Percentiles rank a stretch among this genome's conserved stretches.
These are phyloP conservation scores for Osmoderma eremita DNA, from an alignment of 2,888 invertebrate genomes.

Conservation along the genomic window DNA sequence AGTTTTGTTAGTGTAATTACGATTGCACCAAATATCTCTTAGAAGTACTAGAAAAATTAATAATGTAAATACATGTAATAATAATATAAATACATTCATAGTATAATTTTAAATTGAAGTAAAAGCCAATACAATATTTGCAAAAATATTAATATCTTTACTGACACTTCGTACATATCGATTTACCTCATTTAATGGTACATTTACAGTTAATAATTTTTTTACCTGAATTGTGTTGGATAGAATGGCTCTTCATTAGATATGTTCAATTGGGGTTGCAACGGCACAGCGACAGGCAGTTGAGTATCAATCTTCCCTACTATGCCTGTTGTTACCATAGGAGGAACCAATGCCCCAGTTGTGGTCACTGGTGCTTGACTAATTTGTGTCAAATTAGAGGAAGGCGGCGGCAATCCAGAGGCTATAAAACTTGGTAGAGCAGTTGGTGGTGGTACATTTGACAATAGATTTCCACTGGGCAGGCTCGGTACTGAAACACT, in stretches of 20 bases:
- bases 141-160: no score
- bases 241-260: conserved; percentile 55
- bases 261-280: conserved; percentile 23
- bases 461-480: conserved; percentile 70
- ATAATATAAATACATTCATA: no score
- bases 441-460: conserved; percentile 76
- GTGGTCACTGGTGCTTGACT: conserved; percentile 34
- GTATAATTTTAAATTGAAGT: no score
- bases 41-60: no score
- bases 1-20: no score
- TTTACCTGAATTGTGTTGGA: conserved; percentile 60
- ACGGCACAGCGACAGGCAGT: conserved; percentile 14
- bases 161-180: no score
- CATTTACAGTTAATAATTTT: not conserved
- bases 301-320: not conserved
- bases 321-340: not conserved
- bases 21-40: no score
- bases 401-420: conserved; percentile 56
- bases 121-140: no score
- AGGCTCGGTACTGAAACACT: conserved; percentile 56
- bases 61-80: no score
- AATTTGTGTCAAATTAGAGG: conserved; percentile 43
- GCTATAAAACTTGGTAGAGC: conserved; percentile 74
- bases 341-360: conserved; percentile 37
- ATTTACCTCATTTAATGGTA: no score